Conservation (phyloP, 2,888 invertebrate genomes). For the Heterodera filipjevi region DNA sequence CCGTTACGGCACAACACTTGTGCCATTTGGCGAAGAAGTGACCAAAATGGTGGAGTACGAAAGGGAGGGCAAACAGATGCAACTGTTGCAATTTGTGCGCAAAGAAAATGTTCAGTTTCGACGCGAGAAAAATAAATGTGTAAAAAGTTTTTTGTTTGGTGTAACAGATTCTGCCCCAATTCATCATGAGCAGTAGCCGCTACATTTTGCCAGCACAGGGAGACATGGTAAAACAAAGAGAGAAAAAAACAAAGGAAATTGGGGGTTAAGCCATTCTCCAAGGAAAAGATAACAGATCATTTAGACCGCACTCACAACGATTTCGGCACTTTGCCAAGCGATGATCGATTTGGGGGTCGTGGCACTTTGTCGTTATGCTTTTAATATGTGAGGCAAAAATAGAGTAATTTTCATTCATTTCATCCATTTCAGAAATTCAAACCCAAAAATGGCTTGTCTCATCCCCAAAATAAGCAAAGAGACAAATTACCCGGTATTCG, state of each 20-base stretch:
- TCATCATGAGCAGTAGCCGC: slow-evolving; percentile 39
- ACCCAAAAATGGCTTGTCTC: slow-evolving; percentile 36
- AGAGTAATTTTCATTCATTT: background rate
- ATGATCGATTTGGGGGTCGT: slow-evolving; percentile 41
- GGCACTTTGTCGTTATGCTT: slow-evolving; percentile 45
- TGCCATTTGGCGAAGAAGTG: slow-evolving; percentile 37
- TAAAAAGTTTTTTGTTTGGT: background rate
- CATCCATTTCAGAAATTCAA: slow-evolving; percentile 8
- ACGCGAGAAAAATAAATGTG: background rate
- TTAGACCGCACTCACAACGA: slow-evolving; percentile 18
- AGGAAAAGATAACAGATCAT: background rate
- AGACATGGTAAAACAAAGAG: slow-evolving; percentile 26
- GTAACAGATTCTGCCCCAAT: slow-evolving; percentile 45
- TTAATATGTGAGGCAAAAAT: slow-evolving; percentile 29
- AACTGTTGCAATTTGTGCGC: slow-evolving; percentile 41
- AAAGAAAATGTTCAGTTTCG: slow-evolving; percentile 34
- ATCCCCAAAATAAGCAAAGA: slow-evolving; percentile 44
- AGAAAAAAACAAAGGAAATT: background rate
- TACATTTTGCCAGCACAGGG: slow-evolving; percentile 37
- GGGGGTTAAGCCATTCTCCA: no score
- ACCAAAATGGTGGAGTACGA: slow-evolving; percentile 28
- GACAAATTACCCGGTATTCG: slow-evolving; percentile 35
- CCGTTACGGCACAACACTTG: slow-evolving; percentile 40
- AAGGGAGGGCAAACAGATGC: slow-evolving; percentile 41
- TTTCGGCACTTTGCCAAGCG: slow-evolving; percentile 39